phyloP scores from a whole-genome alignment of 2,888 invertebrate genomes.

The Synanthedon myopaeformis region DNA sequence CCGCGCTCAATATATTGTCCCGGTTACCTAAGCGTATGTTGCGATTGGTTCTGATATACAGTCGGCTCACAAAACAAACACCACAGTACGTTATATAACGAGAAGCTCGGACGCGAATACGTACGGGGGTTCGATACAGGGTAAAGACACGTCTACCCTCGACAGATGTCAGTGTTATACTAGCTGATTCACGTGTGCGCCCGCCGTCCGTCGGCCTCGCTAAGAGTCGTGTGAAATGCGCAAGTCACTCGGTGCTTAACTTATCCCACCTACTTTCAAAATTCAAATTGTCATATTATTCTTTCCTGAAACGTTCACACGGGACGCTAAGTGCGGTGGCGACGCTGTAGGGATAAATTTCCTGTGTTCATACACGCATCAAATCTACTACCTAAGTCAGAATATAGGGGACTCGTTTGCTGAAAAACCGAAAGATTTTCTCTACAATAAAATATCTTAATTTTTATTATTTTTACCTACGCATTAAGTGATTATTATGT shows the following conservation, averaged over 20 bases:
- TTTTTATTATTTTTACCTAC: too few relatives aligned
- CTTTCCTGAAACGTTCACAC: constrained; percentile 4
- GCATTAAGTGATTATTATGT: too few relatives aligned
- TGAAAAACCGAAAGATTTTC: too few relatives aligned
- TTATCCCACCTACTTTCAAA: constrained; percentile 53
- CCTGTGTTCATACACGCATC: constrained; percentile 21
- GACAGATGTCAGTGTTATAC: constrained; percentile 30
- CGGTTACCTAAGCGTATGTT: neutral
- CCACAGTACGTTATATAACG: constrained; percentile 58
- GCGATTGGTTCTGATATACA: neutral
- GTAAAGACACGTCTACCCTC: constrained; percentile 26
- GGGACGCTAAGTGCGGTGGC: constrained; percentile 23
- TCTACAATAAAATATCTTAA: too few relatives aligned
- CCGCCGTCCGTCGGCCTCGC: constrained; percentile 24
- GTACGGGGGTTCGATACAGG: constrained; percentile 20
- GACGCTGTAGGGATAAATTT: constrained; percentile 24
- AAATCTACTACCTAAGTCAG: too few relatives aligned
- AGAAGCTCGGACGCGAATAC: constrained; percentile 34
- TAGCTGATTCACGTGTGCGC: constrained; percentile 34
- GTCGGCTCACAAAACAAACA: constrained; percentile 49
- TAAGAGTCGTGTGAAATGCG: constrained; percentile 59
- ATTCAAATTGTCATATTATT: constrained; percentile 22
- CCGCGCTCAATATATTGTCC: constrained; percentile 24
- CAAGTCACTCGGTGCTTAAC: constrained; percentile 59
- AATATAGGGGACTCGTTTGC: too few relatives aligned